Percentiles rank a stretch among this genome's conserved stretches.
Evolutionary conservation across 2,113 vertebrate species (phyloP).

Genomic region (Gila orcuttii): DNA sequence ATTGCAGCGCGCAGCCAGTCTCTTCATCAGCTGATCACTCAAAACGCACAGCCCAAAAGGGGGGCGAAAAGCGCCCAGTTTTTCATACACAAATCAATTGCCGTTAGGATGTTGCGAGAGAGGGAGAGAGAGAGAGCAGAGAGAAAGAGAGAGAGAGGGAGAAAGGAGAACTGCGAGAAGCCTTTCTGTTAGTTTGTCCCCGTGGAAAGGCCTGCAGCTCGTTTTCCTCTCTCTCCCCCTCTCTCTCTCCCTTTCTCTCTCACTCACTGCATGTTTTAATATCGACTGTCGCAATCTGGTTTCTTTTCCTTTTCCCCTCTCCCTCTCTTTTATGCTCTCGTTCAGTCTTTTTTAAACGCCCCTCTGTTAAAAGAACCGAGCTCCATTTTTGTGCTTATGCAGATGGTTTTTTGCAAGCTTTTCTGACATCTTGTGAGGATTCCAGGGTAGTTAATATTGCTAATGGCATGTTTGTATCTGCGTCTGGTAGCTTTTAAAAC

Average conservation of each 20-base stretch:
- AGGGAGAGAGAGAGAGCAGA: conserved; percentile 36
- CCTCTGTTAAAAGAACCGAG: conserved; percentile 48
- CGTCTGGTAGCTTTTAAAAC: conserved; percentile 21
- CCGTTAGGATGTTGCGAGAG: conserved; percentile 81
- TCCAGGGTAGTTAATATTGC: neutral
- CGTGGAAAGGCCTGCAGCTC: conserved; percentile 88
- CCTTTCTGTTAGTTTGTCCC: conserved; percentile 90
- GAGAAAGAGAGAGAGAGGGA: conserved; percentile 34
- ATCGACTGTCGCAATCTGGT: conserved; percentile 82
- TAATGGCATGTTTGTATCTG: conserved; percentile 20
- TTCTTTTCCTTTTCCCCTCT: conserved; percentile 81
- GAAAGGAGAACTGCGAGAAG: conserved; percentile 65
- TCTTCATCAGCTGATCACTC: conserved; percentile 99
- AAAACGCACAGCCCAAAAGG: conserved; percentile 87
- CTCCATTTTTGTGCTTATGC: conserved; percentile 41
- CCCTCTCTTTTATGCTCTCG: conserved; percentile 69
- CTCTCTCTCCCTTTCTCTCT: conserved; percentile 32
- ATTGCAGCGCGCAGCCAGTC: conserved; percentile 99
- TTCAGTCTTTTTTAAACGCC: conserved; percentile 72
- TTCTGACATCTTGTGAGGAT: conserved; percentile 44
- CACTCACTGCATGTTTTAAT: conserved; percentile 88
- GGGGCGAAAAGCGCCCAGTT: conserved; percentile 92
- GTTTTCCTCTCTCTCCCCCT: conserved; percentile 64
- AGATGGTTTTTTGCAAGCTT: conserved; percentile 50
- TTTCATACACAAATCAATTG: conserved; percentile 99